Evolutionary conservation across 1,140 invertebrate genomes (phyloP), one percentile per base, ranked within the genome.

Genomic region (Mesaphorura yosii): DNA sequence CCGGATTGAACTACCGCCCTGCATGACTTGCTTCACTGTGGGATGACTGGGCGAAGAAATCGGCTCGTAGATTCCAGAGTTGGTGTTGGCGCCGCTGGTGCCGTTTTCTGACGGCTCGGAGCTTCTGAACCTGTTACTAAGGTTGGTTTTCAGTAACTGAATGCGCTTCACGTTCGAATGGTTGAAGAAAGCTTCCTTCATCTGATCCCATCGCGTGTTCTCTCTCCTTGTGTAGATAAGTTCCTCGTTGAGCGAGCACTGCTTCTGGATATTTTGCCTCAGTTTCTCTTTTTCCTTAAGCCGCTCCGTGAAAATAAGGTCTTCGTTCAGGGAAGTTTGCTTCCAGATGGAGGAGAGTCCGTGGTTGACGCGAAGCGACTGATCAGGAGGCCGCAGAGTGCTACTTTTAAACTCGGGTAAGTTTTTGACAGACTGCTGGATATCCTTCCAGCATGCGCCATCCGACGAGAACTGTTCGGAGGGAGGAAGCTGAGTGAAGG

Each of bases 251-350:
- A 90, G 70, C 2, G 86, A 89, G 2, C 84, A 82, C 67, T 90
- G 87, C 65, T 89, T 90, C 67, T 84, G 84, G 53, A 91, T 88
- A 64, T 88, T 86, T 59, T 82, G 80, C 44, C 82, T 76, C n/a
- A 90, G 76, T 26, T 76, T 74, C 66, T 89, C 85, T 63, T 88
- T 88, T 69, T 90, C 87, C 55, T 80, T 70, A 59, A 88, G 67
- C 55, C 88, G 72, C 63, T 89, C 86, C 1, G 83, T 86, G 49
- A 62, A 67, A 80, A 90, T 88, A 4, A 89, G 70, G 65, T 90
- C 86, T 67, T 91, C 88, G 66, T 90, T 90, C 55, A 91, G 75
- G 1, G 86, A 90, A 52, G 81, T 83, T 65, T 91, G 88, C 64
- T 91, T 90, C 49, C 84, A 76, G 15, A 88, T 55, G 3, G 53